Evolutionary conservation across 2,113 vertebrate species (phyloP), one percentile per base, ranked within the genome.

Genomic region (Irena cyanogastra): DNA sequence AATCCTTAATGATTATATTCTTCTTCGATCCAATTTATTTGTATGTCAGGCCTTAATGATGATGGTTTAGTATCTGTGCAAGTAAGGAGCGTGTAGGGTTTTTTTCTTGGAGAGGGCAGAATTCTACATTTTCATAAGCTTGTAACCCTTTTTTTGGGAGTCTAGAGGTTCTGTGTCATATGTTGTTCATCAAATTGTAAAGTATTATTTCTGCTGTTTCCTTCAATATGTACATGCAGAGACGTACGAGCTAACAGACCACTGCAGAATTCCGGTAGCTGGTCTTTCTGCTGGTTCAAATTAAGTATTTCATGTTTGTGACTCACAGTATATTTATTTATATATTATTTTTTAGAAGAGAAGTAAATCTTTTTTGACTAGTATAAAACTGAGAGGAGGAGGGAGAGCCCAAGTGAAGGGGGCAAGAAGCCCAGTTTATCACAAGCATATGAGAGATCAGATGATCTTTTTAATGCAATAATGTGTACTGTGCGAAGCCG

Each of bases 101-200:
- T 77, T 94, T 87, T n/a, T 11, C 18, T 52, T 74, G 57, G 23
- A 83, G 54, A 59, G 41, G 28, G 24, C 56, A 60, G 49, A 74
- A 63, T 94, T 97, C 76, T 87, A 23, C 31, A n/a, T 87, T 96
- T 90, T 95, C 35, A 6, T 70, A 72, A 90, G 20, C 44, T 86
- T 91, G 52, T 92, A 94, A 86, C 28, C 22, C 39, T 76, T 70
- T 79, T 95, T 89, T 95, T 91, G 56, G 14, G 26, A 89, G 56
- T 90, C 57, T 77, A 56, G 52, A 94, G 18, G 26, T 94, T 95
- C 61, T 50, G 16, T 94, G 93, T 93, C 89, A 90, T 90, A 85
- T 95, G 88, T 96, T 97, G 92, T 96, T 97, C 89, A 97, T 97
- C 96, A 96, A 70, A 96, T 89, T 94, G 83, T 95, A 95, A 97